Evolutionary conservation across 2,888 invertebrate species (phyloP).

Genomic region (Acleris emargana): DNA sequence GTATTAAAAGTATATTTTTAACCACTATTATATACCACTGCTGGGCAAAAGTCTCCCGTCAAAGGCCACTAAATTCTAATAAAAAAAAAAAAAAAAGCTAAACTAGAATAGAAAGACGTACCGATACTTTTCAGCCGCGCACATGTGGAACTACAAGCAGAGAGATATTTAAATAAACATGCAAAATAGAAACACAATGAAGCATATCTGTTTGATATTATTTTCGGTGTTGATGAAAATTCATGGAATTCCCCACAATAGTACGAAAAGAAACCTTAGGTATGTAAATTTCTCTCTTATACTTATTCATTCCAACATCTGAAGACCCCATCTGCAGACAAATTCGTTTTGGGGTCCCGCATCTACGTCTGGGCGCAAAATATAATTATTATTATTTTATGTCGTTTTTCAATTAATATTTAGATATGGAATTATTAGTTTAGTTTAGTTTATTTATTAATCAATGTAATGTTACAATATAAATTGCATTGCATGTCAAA

Average conservation of each 20-base stretch:
- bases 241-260: conserved; percentile 16
- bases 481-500: too few relatives aligned
- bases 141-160: background rate
- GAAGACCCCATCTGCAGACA: conserved; percentile 24
- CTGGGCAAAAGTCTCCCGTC: too few relatives aligned
- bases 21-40: too few relatives aligned
- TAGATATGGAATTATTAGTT: too few relatives aligned
- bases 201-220: conserved; percentile 3
- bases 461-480: too few relatives aligned
- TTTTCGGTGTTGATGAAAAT: conserved; percentile 22
- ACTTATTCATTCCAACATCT: conserved; percentile 24
- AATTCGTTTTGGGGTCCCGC: conserved; percentile 12
- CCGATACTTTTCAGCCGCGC: background rate
- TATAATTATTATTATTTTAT: background rate
- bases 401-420: too few relatives aligned
- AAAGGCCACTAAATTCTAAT: too few relatives aligned
- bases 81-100: too few relatives aligned
- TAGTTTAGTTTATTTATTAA: too few relatives aligned
- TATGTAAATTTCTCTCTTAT: conserved; percentile 27
- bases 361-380: background rate
- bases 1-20: too few relatives aligned
- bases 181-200: background rate
- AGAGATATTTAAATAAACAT: background rate
- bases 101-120: too few relatives aligned
- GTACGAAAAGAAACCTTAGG: background rate